These are phyloP conservation scores for Metalampra italica DNA, from an alignment of 2,888 invertebrate species.

Conservation along the genomic window DNA sequence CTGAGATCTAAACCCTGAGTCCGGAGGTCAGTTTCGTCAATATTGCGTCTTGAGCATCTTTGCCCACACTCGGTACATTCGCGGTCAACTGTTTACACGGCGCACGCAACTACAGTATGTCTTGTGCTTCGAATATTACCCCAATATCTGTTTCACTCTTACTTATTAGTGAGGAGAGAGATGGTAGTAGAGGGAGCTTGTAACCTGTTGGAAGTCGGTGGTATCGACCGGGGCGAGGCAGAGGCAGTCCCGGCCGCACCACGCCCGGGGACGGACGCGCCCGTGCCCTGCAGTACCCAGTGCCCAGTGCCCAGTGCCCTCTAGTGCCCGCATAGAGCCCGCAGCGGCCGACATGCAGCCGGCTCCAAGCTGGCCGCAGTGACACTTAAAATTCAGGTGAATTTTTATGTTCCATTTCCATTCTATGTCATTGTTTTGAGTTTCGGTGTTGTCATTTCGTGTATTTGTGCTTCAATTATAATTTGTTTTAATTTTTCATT, in stretches of 20 bases:
- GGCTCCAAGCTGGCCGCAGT: conserved; percentile 49
- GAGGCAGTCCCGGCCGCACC: conserved; percentile 49
- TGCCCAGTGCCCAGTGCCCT: conserved; percentile 25
- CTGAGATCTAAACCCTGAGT: neutral
- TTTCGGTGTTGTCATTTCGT: neutral
- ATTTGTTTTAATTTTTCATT: neutral
- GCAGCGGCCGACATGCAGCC: conserved; percentile 49
- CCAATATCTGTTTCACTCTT: neutral
- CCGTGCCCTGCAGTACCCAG: conserved; percentile 13
- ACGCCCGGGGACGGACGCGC: conserved; percentile 24
- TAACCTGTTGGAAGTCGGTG: conserved; percentile 60
- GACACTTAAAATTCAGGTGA: conserved; percentile 51
- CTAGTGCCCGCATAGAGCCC: neutral
- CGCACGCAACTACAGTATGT: conserved; percentile 1
- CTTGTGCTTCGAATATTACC: neutral
- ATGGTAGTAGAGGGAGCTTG: conserved; percentile 8
- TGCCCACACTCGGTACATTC: neutral
- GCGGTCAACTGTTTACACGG: neutral
- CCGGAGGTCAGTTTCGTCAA: neutral
- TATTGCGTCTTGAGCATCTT: neutral
- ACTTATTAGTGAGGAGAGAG: neutral
- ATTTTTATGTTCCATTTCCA: neutral
- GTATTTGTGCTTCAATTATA: neutral
- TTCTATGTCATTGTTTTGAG: no score
- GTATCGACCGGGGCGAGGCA: conserved; percentile 56